A percentile compares a stretch with the other conserved stretches of the same genome.
Evolutionary conservation across 1,140 invertebrate species (phyloP).

Genomic region (Oncopodura yosiiana): DNA sequence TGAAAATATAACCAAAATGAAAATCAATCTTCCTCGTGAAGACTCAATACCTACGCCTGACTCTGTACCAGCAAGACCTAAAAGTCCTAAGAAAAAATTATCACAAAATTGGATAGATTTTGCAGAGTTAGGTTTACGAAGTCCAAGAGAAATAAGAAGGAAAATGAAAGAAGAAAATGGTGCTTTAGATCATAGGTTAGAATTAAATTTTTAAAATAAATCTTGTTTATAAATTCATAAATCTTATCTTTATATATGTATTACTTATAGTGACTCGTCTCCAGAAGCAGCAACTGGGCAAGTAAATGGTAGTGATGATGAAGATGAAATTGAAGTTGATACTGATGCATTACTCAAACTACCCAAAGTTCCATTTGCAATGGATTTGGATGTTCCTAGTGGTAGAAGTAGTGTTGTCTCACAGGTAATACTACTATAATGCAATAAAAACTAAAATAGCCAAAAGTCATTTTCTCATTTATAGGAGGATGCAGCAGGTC

Average conservation of each 20-base stretch:
- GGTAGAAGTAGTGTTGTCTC: constrained; percentile 48
- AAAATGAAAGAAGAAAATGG: constrained; percentile 35
- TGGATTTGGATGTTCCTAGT: constrained; percentile 47
- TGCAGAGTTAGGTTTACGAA: constrained; percentile 49
- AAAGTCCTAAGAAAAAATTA: constrained; percentile 39
- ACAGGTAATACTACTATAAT: constrained; percentile 37
- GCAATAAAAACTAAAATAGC: not conserved
- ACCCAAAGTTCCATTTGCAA: constrained; percentile 44
- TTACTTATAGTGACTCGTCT: constrained; percentile 49
- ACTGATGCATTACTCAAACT: constrained; percentile 36
- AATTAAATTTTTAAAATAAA: not conserved
- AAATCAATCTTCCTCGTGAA: constrained; percentile 57
- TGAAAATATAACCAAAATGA: constrained; percentile 44
- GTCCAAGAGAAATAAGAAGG: constrained; percentile 38
- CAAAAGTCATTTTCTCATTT: not conserved
- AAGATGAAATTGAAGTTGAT: constrained; percentile 38
- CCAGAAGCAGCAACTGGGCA: constrained; percentile 40
- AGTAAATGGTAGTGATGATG: constrained; percentile 38
- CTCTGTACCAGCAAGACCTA: constrained; percentile 36
- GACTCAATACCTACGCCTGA: constrained; percentile 41
- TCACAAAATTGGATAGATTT: constrained; percentile 53
- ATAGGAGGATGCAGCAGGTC: not conserved
- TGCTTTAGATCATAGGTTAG: constrained; percentile 6
- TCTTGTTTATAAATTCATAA: not conserved
- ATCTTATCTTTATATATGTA: not conserved